Evolutionary conservation across 2,888 invertebrate species (phyloP), one percentile per base, ranked within the genome.

Genomic region (Apamea anceps): DNA sequence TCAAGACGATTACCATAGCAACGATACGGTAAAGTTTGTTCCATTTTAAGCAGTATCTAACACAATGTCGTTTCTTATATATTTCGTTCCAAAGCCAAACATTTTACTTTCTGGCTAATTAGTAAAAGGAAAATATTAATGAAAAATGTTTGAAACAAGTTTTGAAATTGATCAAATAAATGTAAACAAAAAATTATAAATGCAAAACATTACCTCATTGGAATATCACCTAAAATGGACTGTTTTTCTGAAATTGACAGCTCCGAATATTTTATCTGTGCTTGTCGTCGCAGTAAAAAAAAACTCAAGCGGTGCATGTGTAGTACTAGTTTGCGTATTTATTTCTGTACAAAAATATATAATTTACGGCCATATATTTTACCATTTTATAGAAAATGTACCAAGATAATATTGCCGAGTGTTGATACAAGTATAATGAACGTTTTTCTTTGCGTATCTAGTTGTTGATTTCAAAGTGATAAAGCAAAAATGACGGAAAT

Each of bases 401-500:
- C 88, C 88, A 82, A 85, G 18, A 72, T 77, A 85, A 78, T 80
- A 81, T 77, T 85, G 80, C 75, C 77, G 62, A 76, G 80, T 88
- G 81, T 77, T 88, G 81, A 84, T 82, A 79, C 28, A 85, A 80
- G 80, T 87, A 94, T 93, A 92, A 95, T 95, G 95, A 89, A 93
- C 91, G 87, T 89, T 92, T 89, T 90, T 91, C 91, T 87, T 87
- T 88, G 90, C 91, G 85, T 88, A 90, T 88, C 84, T 83, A 83
- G 87, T 84, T 88, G 85, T 86, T 93, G 89, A 91, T 90, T 91
- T 83, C 78, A 88, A 91, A 92, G 92, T 92, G 92, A 91, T 91
- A 89, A 75, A 91, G 83, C 90, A 87, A 95, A 94, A 93, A 96
- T 96, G 96, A 96, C 94, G 91, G 96, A 96, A 94, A 96, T 95